These are phyloP conservation scores for Picathartes gymnocephalus DNA, from an alignment of 2,113 vertebrate genomes.

Conservation along the genomic window DNA sequence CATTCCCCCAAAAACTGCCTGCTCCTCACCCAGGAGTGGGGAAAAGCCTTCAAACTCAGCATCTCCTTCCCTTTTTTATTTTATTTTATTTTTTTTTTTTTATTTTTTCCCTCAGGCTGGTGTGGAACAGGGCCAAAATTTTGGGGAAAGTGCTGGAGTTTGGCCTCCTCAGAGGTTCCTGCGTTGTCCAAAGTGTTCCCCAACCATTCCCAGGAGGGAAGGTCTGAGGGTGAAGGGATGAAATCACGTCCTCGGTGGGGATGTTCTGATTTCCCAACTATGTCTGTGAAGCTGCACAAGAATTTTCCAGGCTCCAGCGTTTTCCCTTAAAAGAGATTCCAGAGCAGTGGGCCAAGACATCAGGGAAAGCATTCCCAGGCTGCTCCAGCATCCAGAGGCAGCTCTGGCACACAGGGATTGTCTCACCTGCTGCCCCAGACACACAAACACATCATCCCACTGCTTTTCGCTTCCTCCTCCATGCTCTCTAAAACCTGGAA, in stretches of 20 bases:
- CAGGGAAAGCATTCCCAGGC: not conserved
- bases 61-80: not conserved
- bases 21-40: not conserved
- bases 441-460: not conserved
- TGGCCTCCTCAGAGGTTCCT: not conserved
- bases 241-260: not conserved
- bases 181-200: not conserved
- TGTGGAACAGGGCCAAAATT: not conserved
- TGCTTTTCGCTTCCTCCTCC: not conserved
- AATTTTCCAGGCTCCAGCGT: conserved; percentile 11
- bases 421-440: not conserved
- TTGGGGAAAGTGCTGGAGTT: not conserved
- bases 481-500: not conserved
- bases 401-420: not conserved
- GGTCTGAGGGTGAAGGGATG: not conserved
- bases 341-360: not conserved
- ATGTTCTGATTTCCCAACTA: conserved; percentile 27
- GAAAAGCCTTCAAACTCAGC: not conserved
- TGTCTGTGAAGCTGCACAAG: not conserved
- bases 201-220: not conserved
- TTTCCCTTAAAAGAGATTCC: not conserved
- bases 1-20: not conserved
- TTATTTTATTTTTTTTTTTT: not conserved
- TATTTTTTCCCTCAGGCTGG: not conserved
- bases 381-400: not conserved